phyloP scores from a whole-genome alignment of 2,888 invertebrate species.

The Meloe dianella region DNA sequence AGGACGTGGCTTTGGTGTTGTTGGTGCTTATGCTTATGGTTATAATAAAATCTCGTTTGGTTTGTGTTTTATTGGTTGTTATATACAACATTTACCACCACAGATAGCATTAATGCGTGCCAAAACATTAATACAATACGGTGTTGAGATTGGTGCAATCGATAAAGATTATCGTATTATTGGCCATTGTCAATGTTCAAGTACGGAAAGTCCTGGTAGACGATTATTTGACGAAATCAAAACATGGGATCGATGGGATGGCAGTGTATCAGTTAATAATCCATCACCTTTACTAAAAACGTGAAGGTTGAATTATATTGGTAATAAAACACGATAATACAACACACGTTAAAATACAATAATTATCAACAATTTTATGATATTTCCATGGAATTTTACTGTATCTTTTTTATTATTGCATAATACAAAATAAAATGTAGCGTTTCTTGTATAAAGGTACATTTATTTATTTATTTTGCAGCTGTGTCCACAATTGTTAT shows the following conservation, averaged over 20 bases:
- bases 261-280: conserved; percentile 14
- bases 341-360: too few relatives aligned
- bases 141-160: conserved; percentile 60
- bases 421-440: not conserved
- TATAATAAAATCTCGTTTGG: conserved; percentile 62
- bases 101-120: conserved; percentile 57
- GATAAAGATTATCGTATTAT: conserved; percentile 60
- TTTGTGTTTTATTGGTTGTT: conserved; percentile 63
- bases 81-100: conserved; percentile 59
- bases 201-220: conserved; percentile 63
- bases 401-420: not conserved
- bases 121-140: conserved; percentile 59
- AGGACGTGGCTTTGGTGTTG: conserved; percentile 64
- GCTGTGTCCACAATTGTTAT: conserved; percentile 51
- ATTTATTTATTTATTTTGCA: conserved; percentile 49
- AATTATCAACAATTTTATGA: not conserved
- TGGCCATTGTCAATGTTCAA: conserved; percentile 63
- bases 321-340: not conserved
- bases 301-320: not conserved
- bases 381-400: not conserved
- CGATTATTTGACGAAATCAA: conserved; percentile 62
- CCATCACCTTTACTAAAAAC: conserved; percentile 15
- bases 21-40: conserved; percentile 63
- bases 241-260: conserved; percentile 62
- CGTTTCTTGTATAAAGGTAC: conserved; percentile 48